Conservation (phyloP, 2,797 vertebrate species). For the Argyrosomus regius region DNA sequence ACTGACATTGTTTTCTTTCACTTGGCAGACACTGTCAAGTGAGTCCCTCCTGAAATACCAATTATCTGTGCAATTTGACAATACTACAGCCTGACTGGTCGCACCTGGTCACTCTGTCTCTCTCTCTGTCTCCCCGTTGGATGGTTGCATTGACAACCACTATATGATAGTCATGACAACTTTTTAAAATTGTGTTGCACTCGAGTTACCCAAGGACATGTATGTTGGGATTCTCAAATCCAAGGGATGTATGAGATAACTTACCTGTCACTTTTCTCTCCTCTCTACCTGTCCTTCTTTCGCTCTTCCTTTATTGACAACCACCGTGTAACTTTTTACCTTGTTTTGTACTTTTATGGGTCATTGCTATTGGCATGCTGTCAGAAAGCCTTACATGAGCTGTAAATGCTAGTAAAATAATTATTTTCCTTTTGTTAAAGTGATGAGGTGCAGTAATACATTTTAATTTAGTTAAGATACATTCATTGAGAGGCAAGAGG, state of each 20-base stretch:
- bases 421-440: neutral
- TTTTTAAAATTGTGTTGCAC: constrained; percentile 29
- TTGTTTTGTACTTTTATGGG: neutral
- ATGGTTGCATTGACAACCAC: constrained; percentile 46
- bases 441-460: neutral
- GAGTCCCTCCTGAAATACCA: constrained; percentile 60
- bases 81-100: constrained; percentile 37
- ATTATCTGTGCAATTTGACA: constrained; percentile 61
- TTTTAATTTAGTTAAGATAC: neutral
- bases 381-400: neutral
- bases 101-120: constrained; percentile 46
- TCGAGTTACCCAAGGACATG: constrained; percentile 10
- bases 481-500: no score
- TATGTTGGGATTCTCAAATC: constrained; percentile 34
- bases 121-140: constrained; percentile 21
- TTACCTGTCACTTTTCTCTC: constrained; percentile 18
- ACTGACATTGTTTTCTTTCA: constrained; percentile 40
- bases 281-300: neutral
- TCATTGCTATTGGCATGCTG: neutral
- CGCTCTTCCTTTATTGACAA: neutral
- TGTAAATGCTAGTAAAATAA: neutral
- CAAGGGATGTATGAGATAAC: constrained; percentile 5
- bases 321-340: neutral
- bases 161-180: constrained; percentile 46
- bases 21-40: constrained; percentile 46